Evolutionary conservation across 23 tunicate genomes (phyloP), one percentile per base, ranked within the genome.

Genomic region (Trididemnum nubilum): DNA sequence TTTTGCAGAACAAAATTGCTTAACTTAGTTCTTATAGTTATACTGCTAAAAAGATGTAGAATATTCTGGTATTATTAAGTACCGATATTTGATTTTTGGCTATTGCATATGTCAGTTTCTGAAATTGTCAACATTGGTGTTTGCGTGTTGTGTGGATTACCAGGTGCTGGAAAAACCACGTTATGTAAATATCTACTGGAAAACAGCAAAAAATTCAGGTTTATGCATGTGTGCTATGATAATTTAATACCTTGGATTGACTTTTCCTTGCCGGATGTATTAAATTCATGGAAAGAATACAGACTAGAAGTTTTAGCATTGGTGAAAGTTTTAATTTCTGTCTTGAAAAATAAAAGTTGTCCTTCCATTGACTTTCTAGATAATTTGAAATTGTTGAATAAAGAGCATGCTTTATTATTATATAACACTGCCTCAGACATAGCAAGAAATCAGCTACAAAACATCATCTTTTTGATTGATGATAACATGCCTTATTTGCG

Each of bases 131-230:
- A 49, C 0, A 23, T 26, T 39, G 35, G 54, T 33, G 33, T 85
- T 2, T 78, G 82, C 58, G 49, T 88, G n/a, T 67, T 88, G 1
- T 82, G 93, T 82, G 93, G 93, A 35, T 51, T 88, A 26, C 93
- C 93, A 34, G 93, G 87, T 25, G 76, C 93, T 44, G 93, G 93
- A 66, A 88, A 88, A 70, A 76, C 86, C 40, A 88, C 82, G 33
- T 21, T 82, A 5, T 79, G 83, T 30, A 64, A 59, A 2, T 1
- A 30, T 34, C 39, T 85, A 49, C 22, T 54, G 22, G 22, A 63
- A 2, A 22, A 38, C 5, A 38, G 5, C 18, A 5, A 37, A 37
- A 25, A 2, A 15, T 69, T 31, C 25, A 37, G 9, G 22, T 73
- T 88, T 70, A 58, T 88, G 1, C 93, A 76, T 69, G 60, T 88